These are phyloP conservation scores for Synodontis membranacea DNA, from an alignment of 2,113 vertebrate species.

Conservation along the genomic window DNA sequence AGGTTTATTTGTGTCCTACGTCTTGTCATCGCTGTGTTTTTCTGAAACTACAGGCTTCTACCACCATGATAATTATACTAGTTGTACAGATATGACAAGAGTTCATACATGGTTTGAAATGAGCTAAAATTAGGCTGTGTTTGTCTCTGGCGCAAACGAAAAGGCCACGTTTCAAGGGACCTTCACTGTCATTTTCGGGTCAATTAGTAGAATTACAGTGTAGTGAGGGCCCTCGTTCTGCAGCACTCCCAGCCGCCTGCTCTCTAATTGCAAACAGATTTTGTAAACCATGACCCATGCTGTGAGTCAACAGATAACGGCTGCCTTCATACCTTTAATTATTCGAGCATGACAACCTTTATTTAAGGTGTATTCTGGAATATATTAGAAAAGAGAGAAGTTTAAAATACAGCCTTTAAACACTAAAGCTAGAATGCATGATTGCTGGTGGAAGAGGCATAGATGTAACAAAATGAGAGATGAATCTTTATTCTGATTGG, in stretches of 20 bases:
- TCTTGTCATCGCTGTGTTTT: background rate
- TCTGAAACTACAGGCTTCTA: background rate
- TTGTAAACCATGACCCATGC: slow-evolving; percentile 28
- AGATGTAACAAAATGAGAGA: background rate
- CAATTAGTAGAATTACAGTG: slow-evolving; percentile 51
- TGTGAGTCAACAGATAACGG: slow-evolving; percentile 42
- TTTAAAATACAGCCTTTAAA: background rate
- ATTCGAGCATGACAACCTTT: background rate
- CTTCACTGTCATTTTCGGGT: slow-evolving; percentile 53
- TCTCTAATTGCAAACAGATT: slow-evolving; percentile 55
- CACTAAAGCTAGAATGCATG: background rate
- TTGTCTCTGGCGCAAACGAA: slow-evolving; percentile 26
- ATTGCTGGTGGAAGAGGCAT: background rate
- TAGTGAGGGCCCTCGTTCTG: slow-evolving; percentile 4
- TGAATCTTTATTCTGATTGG: background rate
- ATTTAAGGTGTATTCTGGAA: background rate
- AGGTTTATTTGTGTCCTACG: background rate
- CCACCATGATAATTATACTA: background rate
- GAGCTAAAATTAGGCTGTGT: slow-evolving; percentile 27
- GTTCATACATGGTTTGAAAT: slow-evolving; percentile 11
- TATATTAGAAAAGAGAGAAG: no score
- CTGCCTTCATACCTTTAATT: slow-evolving; percentile 8
- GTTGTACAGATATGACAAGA: background rate
- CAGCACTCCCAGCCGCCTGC: slow-evolving; percentile 8
- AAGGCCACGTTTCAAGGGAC: slow-evolving; percentile 26